Conservation (phyloP, 2,888 invertebrate species). For the Caradrina clavipalpis region DNA sequence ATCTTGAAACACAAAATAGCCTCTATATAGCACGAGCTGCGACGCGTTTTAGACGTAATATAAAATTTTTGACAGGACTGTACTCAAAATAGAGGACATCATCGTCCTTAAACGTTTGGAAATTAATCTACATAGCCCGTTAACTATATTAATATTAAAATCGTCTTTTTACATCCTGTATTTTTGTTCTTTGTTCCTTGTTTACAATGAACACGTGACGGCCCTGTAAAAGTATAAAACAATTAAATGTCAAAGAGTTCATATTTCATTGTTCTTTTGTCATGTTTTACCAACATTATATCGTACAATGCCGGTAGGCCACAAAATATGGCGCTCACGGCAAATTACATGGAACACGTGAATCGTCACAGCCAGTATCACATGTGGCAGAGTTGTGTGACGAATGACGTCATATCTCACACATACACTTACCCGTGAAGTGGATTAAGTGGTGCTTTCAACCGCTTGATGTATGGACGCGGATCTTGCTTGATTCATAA, state of each 20-base stretch:
- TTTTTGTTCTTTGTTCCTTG: no score
- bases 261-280: conserved; percentile 27
- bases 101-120: no score
- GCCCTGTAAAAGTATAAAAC: conserved; percentile 9
- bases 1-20: no score
- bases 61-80: no score
- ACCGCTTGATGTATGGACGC: conserved; percentile 79
- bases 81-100: no score
- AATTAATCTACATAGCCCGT: no score
- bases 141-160: no score
- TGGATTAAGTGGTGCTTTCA: conserved; percentile 82
- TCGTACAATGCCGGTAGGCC: conserved; percentile 32
- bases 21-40: no score
- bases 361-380: conserved; percentile 71
- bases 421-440: conserved; percentile 78
- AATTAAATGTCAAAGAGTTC: conserved; percentile 21
- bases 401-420: conserved; percentile 84
- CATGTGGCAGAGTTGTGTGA: conserved; percentile 74
- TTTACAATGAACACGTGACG: neutral
- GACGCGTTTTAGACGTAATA: no score
- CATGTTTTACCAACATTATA: conserved; percentile 32
- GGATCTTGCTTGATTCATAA: conserved; percentile 79
- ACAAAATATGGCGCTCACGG: conserved; percentile 63
- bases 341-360: conserved; percentile 68
- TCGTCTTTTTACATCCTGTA: no score